Evolutionary conservation across 2,113 vertebrate species (phyloP).

Genomic region (Castor canadensis): DNA sequence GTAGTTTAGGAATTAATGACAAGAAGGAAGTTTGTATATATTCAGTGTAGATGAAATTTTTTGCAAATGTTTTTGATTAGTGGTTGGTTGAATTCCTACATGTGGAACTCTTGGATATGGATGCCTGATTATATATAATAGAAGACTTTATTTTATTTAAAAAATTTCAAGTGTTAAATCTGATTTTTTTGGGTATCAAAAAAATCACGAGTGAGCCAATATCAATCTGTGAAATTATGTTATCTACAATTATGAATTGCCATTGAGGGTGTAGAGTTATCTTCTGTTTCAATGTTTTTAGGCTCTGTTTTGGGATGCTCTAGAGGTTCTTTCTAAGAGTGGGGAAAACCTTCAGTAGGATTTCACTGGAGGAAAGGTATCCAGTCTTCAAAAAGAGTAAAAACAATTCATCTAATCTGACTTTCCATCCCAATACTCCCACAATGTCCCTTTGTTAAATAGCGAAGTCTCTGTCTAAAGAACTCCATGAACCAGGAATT

Average conservation of each 20-base stretch:
- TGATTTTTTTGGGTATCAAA: background rate
- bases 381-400: conserved; percentile 24
- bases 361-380: conserved; percentile 9
- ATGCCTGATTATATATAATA: background rate
- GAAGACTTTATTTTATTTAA: background rate
- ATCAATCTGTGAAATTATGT: background rate
- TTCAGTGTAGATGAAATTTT: background rate
- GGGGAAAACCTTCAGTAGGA: background rate
- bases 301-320: background rate
- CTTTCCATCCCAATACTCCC: background rate
- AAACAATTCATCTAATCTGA: conserved; percentile 5
- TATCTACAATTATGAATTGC: background rate
- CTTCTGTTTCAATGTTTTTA: background rate
- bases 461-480: background rate
- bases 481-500: background rate
- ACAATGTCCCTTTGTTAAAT: background rate
- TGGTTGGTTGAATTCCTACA: background rate
- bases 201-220: background rate
- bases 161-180: conserved; percentile 9
- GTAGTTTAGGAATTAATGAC: background rate
- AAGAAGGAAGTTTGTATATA: background rate
- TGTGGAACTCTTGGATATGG: background rate
- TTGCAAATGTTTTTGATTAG: background rate
- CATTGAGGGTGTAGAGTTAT: background rate
- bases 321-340: background rate